Conservation (phyloP, 2,113 vertebrate species). For the Anoura caudifer region DNA sequence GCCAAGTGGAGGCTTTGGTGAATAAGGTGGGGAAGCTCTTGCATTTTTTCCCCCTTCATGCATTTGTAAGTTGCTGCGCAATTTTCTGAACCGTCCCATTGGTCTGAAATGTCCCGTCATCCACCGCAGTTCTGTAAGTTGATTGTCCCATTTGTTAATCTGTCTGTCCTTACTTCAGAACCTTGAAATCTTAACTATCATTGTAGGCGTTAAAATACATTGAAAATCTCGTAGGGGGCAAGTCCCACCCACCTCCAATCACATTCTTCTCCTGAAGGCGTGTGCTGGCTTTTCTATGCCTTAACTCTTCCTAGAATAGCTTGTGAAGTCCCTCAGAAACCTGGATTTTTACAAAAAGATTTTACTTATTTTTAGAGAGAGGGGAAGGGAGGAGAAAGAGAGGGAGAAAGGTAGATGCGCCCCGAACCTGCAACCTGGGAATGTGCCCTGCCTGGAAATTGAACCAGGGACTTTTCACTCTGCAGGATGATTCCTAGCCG, state of each 20-base stretch:
- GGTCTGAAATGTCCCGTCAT: background rate
- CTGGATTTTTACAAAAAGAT: background rate
- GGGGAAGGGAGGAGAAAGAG: no score
- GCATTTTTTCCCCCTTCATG: no score
- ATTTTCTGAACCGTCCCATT: background rate
- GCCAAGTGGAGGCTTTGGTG: background rate
- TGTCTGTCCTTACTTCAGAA: background rate
- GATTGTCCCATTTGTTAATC: background rate
- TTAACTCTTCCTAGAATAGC: background rate
- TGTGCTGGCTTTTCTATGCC: background rate
- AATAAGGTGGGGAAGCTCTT: background rate
- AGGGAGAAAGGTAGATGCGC: no score
- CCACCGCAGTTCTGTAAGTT: background rate
- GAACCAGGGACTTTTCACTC: no score
- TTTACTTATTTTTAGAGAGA: no score
- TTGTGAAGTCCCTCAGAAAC: background rate
- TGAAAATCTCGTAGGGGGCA: background rate
- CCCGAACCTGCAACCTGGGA: no score
- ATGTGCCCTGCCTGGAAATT: no score
- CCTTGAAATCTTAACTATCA: background rate
- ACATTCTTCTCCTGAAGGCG: background rate
- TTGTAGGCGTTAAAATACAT: background rate
- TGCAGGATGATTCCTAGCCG: no score
- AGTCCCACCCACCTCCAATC: no score
- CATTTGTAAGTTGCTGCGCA: background rate